Conservation (phyloP, 2,797 vertebrate genomes). For the Podargus strigoides region DNA sequence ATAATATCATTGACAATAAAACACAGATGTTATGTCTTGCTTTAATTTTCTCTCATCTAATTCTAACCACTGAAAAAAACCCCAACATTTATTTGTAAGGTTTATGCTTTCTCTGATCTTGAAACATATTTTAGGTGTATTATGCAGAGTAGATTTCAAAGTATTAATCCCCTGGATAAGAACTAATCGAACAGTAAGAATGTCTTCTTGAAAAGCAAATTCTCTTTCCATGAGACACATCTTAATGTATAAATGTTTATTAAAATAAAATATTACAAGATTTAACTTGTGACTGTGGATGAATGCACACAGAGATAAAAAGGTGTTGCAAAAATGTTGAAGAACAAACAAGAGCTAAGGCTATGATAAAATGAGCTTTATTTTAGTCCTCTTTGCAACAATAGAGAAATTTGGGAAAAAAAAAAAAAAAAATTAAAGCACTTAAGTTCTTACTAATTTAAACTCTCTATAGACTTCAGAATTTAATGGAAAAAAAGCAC, state of each 20-base stretch:
- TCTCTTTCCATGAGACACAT: neutral
- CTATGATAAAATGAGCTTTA: neutral
- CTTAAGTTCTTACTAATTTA: neutral
- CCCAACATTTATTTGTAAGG: neutral
- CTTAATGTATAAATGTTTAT: neutral
- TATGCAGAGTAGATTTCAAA: neutral
- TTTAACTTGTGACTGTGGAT: neutral
- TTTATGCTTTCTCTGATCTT: neutral
- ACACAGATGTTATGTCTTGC: neutral
- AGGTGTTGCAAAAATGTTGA: neutral
- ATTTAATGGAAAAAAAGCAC: neutral
- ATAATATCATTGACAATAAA: neutral
- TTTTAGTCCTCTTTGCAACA: neutral
- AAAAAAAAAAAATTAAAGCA: too few species aligned
- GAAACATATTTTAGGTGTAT: neutral
- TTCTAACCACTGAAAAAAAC: neutral
- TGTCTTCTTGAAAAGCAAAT: neutral
- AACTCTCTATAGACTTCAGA: neutral
- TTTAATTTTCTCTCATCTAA: neutral
- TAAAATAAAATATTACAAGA: neutral
- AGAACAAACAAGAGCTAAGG: neutral
- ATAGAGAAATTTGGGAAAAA: accelerated
- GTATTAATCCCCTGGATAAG: neutral
- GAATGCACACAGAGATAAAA: neutral
- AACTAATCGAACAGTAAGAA: neutral